phyloP scores from a whole-genome alignment of 30 jellyfish, hydroid and myxozoan genomes.

The Euphysa ruthae region DNA sequence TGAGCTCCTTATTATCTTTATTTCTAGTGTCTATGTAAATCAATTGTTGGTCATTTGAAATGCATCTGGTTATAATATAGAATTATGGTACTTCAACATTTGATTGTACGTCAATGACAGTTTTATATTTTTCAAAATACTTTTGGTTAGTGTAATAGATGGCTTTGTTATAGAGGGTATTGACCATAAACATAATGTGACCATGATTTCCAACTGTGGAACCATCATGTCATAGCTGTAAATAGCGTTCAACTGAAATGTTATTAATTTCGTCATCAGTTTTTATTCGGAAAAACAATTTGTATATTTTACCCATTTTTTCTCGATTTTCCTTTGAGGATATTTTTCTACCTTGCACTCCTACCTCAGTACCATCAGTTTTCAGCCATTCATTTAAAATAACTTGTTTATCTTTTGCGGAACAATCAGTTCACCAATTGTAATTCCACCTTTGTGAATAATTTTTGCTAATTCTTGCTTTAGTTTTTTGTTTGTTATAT shows the following conservation, averaged over 20 bases:
- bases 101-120: neutral
- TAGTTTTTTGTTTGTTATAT: neutral
- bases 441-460: neutral
- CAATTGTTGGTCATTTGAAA: neutral
- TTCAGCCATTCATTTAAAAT: neutral
- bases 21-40: neutral
- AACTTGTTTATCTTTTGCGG: neutral
- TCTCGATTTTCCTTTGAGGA: neutral
- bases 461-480: neutral
- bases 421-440: neutral
- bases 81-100: neutral
- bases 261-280: too few relatives aligned
- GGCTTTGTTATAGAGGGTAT: neutral
- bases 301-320: neutral
- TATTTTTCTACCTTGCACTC: neutral
- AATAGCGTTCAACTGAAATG: too few relatives aligned
- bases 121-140: neutral
- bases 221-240: slow-evolving; percentile 1
- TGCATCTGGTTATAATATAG: neutral
- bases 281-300: neutral
- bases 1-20: neutral
- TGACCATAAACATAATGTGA: neutral
- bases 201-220: neutral
- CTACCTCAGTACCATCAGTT: neutral
- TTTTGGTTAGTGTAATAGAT: neutral